These are phyloP conservation scores for Argyra leucocephala DNA, from an alignment of 2,888 invertebrate species.

Conservation along the genomic window DNA sequence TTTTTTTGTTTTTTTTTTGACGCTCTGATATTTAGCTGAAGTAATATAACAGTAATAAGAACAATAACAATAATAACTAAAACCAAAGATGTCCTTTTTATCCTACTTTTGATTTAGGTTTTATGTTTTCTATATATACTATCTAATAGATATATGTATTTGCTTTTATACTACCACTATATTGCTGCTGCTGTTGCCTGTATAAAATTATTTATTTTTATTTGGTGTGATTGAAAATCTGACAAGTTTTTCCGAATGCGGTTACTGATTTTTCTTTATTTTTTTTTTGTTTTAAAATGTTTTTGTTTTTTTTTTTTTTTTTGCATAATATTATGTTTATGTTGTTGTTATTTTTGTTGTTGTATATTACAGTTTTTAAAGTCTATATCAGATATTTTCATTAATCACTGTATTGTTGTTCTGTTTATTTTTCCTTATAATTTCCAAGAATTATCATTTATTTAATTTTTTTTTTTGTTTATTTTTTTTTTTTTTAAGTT, in stretches of 20 bases:
- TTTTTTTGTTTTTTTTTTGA: no score
- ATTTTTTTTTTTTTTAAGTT: no score
- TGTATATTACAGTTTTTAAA: not conserved
- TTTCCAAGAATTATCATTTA: not conserved
- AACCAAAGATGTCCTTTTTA: no score
- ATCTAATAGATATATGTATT: no score
- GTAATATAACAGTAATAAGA: no score
- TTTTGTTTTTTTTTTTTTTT: not conserved
- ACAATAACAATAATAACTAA: no score
- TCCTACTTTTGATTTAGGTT: no score
- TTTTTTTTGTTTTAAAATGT: not conserved
- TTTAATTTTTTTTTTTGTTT: no score
- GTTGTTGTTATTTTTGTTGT: not conserved
- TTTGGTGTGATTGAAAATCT: not conserved
- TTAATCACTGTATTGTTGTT: not conserved
- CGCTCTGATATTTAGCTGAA: no score
- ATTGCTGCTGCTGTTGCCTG: not conserved
- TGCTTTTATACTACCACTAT: not conserved
- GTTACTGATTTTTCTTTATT: not conserved
- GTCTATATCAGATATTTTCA: not conserved
- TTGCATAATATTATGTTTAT: not conserved
- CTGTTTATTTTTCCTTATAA: not conserved
- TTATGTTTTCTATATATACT: no score
- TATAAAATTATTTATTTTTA: not conserved
- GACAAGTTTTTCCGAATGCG: slow-evolving; percentile 4